These are phyloP conservation scores for Holacanthella duospinosa DNA, from an alignment of 2,888 invertebrate genomes.

Conservation along the genomic window DNA sequence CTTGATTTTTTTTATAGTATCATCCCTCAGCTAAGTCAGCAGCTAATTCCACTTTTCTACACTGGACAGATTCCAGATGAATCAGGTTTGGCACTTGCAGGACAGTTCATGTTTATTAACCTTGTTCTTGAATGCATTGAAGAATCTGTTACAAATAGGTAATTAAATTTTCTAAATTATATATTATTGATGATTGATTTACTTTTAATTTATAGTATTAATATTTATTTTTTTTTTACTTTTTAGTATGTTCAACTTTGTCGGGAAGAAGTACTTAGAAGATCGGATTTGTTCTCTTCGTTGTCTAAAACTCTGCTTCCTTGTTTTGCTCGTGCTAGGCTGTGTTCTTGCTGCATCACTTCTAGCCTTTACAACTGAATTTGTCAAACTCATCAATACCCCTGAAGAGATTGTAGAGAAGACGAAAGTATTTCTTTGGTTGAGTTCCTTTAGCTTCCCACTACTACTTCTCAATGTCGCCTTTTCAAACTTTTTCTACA, in stretches of 20 bases:
- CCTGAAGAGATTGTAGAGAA: conserved; percentile 21
- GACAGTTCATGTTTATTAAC: conserved; percentile 22
- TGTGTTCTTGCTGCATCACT: conserved; percentile 13
- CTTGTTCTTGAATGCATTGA: conserved; percentile 25
- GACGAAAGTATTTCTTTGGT: conserved; percentile 20
- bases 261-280: conserved; percentile 21
- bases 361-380: conserved; percentile 15
- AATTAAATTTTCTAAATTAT: too few relatives aligned
- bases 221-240: too few relatives aligned
- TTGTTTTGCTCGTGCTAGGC: conserved; percentile 14
- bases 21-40: conserved; percentile 22
- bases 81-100: conserved; percentile 21
- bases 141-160: conserved; percentile 28
- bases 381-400: conserved; percentile 25
- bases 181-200: too few relatives aligned
- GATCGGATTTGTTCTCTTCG: conserved; percentile 17
- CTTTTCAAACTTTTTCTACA: conserved; percentile 19
- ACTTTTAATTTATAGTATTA: too few relatives aligned
- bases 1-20: too few relatives aligned
- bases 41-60: conserved; percentile 27
- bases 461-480: conserved; percentile 19
- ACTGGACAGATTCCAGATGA: conserved; percentile 27
- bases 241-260: conserved; percentile 22
- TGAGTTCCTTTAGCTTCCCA: conserved; percentile 27
- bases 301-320: conserved; percentile 23